Conservation (phyloP, 1,140 invertebrate genomes). For the Eciton burchellii region DNA sequence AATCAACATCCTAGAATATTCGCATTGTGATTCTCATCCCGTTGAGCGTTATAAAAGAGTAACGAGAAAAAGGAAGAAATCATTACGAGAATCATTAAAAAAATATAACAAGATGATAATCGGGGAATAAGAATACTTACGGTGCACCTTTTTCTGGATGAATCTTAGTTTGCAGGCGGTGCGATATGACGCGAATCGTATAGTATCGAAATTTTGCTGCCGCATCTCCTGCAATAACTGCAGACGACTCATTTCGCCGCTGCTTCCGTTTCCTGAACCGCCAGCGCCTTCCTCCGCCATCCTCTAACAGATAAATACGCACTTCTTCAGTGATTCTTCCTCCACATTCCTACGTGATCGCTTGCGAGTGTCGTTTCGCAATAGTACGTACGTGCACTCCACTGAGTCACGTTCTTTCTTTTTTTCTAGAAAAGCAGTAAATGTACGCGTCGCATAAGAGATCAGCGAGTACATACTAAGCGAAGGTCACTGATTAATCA, state of each 20-base stretch:
- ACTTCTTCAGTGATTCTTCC: neutral
- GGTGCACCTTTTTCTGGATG: slow-evolving; percentile 98
- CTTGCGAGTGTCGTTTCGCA: neutral
- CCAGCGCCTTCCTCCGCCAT: slow-evolving; percentile 82
- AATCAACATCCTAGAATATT: neutral
- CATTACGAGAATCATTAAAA: neutral
- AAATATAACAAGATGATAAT: neutral
- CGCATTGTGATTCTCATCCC: neutral
- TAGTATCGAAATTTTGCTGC: slow-evolving; percentile 97
- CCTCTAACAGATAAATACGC: slow-evolving; percentile 56
- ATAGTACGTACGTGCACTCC: neutral
- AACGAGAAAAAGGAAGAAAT: neutral
- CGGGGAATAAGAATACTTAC: slow-evolving; percentile 86
- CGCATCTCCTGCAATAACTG: slow-evolving; percentile 93
- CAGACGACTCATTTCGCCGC: slow-evolving; percentile 85
- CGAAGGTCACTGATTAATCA: slow-evolving; percentile 32
- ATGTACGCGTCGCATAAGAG: slow-evolving; percentile 15
- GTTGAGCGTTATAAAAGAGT: neutral
- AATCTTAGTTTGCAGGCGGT: slow-evolving; percentile 98
- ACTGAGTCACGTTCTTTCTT: neutral
- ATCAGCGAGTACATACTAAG: slow-evolving; percentile 12
- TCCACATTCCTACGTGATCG: neutral
- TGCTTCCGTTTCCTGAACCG: slow-evolving; percentile 75
- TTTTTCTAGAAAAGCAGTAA: neutral
- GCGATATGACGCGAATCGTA: slow-evolving; percentile 98